Percentiles rank a stretch among this genome's conserved stretches.
These are phyloP conservation scores for Entomobrya multifasciata DNA, from an alignment of 2,888 invertebrate genomes.

Conservation along the genomic window DNA sequence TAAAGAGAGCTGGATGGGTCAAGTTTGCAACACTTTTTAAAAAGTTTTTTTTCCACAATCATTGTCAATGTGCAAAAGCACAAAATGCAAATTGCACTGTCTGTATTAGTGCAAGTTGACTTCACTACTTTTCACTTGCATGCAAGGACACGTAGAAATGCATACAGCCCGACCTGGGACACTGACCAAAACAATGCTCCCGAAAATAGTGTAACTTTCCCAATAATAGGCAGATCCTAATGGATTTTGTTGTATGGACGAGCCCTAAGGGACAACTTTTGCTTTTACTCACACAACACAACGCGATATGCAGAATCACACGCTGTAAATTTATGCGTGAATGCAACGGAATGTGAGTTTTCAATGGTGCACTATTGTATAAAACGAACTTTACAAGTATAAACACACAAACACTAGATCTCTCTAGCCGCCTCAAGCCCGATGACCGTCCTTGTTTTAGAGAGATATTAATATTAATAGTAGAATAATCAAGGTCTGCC, in stretches of 20 bases:
- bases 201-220: slow-evolving; percentile 36
- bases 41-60: no score
- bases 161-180: not conserved
- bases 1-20: no score
- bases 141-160: not conserved
- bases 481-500: slow-evolving; percentile 33
- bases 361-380: slow-evolving; percentile 16
- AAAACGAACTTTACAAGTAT: not conserved
- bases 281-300: slow-evolving; percentile 5
- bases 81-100: no score
- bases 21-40: no score
- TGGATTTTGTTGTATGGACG: slow-evolving; percentile 29
- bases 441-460: slow-evolving; percentile 38
- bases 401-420: not conserved
- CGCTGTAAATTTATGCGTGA: not conserved
- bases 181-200: slow-evolving; percentile 34
- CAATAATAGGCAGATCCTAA: slow-evolving; percentile 3
- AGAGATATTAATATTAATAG: slow-evolving; percentile 21
- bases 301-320: not conserved
- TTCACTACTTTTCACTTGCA: not conserved
- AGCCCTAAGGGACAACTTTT: slow-evolving; percentile 56
- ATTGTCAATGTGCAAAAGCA: no score
- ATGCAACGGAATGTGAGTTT: not conserved
- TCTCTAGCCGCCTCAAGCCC: slow-evolving; percentile 25
- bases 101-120: no score